Conservation (phyloP, 1,140 invertebrate species). For the Eupeodes corollae region DNA sequence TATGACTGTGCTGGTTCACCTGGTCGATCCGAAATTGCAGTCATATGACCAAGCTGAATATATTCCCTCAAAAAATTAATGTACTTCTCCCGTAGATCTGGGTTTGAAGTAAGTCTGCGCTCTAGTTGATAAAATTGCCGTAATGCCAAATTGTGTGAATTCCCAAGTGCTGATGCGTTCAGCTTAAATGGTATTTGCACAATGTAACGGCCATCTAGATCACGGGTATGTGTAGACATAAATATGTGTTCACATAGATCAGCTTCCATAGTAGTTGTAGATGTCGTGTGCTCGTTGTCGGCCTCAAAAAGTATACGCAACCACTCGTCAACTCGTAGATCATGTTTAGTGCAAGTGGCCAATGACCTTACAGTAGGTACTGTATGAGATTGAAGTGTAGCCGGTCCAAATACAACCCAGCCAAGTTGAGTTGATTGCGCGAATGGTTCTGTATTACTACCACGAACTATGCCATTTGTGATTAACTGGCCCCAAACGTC, state of each 20-base stretch:
- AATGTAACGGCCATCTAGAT: not conserved
- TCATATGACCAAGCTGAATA: no score
- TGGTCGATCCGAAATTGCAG: no score
- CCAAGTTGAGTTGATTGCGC: not conserved
- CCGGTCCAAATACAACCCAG: not conserved
- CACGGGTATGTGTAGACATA: not conserved
- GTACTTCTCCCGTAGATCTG: no score
- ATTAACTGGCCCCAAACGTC: not conserved
- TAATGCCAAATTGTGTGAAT: not conserved
- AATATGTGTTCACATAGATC: not conserved
- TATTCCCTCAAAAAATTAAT: no score
- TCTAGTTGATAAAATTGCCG: not conserved
- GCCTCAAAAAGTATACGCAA: not conserved
- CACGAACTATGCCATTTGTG: not conserved
- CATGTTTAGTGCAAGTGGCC: not conserved
- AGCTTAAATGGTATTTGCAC: not conserved
- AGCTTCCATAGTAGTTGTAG: not conserved
- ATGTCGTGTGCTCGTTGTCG: not conserved
- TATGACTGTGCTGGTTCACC: no score
- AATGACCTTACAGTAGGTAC: not conserved
- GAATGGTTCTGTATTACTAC: not conserved
- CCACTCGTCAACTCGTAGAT: not conserved
- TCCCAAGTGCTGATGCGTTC: not conserved
- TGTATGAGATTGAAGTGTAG: not conserved
- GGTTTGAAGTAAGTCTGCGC: not conserved